Conservation (phyloP, 2,113 vertebrate species). For the Myanophis thanlyinensis region DNA sequence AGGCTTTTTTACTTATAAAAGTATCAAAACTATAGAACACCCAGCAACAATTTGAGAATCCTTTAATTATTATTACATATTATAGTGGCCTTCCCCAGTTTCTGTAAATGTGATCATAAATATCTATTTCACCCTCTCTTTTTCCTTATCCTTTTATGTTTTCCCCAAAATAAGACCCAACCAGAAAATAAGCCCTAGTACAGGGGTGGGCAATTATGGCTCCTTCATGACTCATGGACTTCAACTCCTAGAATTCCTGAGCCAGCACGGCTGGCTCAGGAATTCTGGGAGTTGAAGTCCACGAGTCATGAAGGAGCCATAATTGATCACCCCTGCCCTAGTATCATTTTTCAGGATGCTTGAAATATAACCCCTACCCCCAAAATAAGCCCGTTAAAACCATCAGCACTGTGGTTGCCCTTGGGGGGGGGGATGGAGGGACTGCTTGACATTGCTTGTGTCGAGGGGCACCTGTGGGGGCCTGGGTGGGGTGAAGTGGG, state of each 20-base stretch:
- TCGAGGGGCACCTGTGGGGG: not conserved
- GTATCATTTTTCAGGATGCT: not conserved
- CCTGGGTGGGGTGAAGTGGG: too few species aligned
- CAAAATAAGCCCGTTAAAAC: not conserved
- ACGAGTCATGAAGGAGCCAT: too few species aligned
- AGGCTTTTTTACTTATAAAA: not conserved
- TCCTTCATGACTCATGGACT: too few species aligned
- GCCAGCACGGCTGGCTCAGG: too few species aligned
- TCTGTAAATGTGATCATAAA: not conserved
- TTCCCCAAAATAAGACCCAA: not conserved
- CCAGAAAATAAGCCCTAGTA: not conserved
- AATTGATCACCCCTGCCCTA: not conserved
- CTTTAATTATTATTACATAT: not conserved
- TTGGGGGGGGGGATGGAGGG: not conserved
- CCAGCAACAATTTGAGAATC: not conserved
- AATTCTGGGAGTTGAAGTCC: too few species aligned
- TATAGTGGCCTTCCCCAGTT: not conserved
- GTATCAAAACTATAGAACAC: not conserved
- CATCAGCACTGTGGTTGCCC: not conserved
- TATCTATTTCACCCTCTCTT: not conserved
- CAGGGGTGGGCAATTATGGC: too few species aligned
- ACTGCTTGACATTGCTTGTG: not conserved
- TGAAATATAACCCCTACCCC: not conserved
- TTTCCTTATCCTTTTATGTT: not conserved
- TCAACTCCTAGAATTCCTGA: too few species aligned